Evolutionary conservation across 1,140 invertebrate species (phyloP), one percentile per base, ranked within the genome.

Genomic region (Callitettix versicolor): DNA sequence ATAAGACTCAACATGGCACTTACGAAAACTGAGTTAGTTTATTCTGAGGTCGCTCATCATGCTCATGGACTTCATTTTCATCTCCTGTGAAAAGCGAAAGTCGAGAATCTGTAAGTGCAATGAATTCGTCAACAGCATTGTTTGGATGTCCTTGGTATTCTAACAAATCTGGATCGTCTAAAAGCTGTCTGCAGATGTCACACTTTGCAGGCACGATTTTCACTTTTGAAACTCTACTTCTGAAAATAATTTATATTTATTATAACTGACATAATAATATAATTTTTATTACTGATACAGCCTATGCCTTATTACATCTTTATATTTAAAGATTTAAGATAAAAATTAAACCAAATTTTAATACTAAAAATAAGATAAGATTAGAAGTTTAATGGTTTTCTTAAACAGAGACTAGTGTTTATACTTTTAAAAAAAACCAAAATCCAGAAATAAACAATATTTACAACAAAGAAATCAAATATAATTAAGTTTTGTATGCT

Each of bases 51-150:
- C 77, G 66, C 51, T 79, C 73, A 66, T 85, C 82, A 18, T 71
- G 67, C 59, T 76, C 72, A 60, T 76, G 61, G 55, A 74, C 61
- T 41, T 63, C 62, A 20, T 72, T 68, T 63, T 84, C 80, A 12
- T 79, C 73, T 14, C 80, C 82, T 60, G 73, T 80, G 64, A 85
- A 85, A 36, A 90, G 68, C 30, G 82, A 79, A 53, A 91, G 68
- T 67, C 79, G 84, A 50, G 84, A 79, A 77, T 89, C 79, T 36
- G 80, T 86, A 43, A 91, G 73, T 34, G 85, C 83, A 56, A 88
- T 76, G 66, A 79, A 84, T 70, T 91, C 86, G 63, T 87, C 84
- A 22, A 80, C 69, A 38, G 86, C 79, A 69, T 84, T 73, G 61
- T 82, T 79, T 33, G 85, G 81, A 71, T 88, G 85, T 5, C 86